phyloP scores from a whole-genome alignment of 2,888 invertebrate genomes.

The Craniophora ligustri region DNA sequence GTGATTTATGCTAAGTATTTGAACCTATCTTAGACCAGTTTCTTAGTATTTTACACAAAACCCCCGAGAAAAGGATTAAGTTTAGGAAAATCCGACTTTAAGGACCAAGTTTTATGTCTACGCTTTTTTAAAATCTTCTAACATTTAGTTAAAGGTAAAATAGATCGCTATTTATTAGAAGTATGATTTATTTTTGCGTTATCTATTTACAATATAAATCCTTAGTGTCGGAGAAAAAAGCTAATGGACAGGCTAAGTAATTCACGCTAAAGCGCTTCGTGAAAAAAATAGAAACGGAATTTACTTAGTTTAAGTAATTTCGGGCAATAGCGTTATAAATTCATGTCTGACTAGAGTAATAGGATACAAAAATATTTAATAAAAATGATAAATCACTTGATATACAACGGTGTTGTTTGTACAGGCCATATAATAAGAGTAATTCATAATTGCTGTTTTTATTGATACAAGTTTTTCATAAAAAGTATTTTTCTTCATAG shows the following conservation, averaged over 20 bases:
- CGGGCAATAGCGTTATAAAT: constrained; percentile 35
- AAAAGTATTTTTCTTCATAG: too few relatives aligned
- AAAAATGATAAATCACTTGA: constrained; percentile 28
- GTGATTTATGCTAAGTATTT: constrained; percentile 63
- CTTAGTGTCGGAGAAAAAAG: constrained; percentile 21
- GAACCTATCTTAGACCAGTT: constrained; percentile 39
- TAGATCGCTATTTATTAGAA: not conserved
- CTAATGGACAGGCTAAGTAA: constrained; percentile 44
- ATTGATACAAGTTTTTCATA: too few relatives aligned
- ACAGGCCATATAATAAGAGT: not conserved
- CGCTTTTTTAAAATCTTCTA: not conserved
- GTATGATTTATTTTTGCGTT: constrained; percentile 1
- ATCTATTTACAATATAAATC: constrained; percentile 27
- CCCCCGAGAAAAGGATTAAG: constrained; percentile 26
- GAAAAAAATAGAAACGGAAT: constrained; percentile 37
- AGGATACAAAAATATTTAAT: constrained; percentile 17
- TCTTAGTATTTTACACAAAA: constrained; percentile 42
- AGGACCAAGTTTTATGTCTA: constrained; percentile 1
- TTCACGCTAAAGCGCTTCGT: constrained; percentile 27
- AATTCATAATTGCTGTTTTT: too few relatives aligned
- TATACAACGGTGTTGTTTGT: not conserved
- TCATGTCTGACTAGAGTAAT: constrained; percentile 24
- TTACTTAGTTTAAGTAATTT: constrained; percentile 41
- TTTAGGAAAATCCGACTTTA: constrained; percentile 5
- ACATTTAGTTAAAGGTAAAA: not conserved